These are phyloP conservation scores for Camponotus fellah DNA, from an alignment of 2,888 invertebrate species.

Conservation along the genomic window DNA sequence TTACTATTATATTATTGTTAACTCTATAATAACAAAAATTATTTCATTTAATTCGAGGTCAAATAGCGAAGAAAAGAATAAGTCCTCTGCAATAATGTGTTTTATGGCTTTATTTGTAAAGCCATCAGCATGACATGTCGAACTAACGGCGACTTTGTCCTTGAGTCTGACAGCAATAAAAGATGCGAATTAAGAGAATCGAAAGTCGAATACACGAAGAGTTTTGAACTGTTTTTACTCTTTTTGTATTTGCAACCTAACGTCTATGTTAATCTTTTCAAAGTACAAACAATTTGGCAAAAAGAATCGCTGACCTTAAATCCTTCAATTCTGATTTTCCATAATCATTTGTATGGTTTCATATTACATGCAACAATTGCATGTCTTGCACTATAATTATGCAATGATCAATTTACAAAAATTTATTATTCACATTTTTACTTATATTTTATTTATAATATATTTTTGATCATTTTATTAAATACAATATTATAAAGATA, in stretches of 20 bases:
- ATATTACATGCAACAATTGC: neutral
- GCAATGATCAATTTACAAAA: neutral
- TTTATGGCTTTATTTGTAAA: constrained; percentile 84
- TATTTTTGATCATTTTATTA: neutral
- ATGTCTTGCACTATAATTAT: neutral
- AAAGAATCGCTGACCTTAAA: constrained; percentile 62
- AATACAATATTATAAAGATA: neutral
- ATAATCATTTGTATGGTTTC: neutral
- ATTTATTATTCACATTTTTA: neutral
- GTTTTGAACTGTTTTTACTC: constrained; percentile 58
- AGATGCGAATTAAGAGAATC: constrained; percentile 64
- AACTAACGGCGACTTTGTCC: constrained; percentile 82
- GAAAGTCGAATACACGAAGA: constrained; percentile 34
- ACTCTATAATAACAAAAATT: neutral
- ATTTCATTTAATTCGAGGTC: constrained; percentile 25
- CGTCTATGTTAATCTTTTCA: constrained; percentile 65
- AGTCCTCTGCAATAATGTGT: constrained; percentile 70
- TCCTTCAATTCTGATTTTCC: neutral
- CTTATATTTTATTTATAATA: neutral
- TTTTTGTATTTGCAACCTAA: constrained; percentile 73
- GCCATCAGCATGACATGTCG: constrained; percentile 78
- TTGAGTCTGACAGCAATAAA: constrained; percentile 80
- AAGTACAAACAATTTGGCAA: constrained; percentile 69
- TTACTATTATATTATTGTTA: neutral
- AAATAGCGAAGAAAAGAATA: constrained; percentile 73